Evolutionary conservation across 2,797 vertebrate genomes (phyloP).

Genomic region (Selene dorsalis): DNA sequence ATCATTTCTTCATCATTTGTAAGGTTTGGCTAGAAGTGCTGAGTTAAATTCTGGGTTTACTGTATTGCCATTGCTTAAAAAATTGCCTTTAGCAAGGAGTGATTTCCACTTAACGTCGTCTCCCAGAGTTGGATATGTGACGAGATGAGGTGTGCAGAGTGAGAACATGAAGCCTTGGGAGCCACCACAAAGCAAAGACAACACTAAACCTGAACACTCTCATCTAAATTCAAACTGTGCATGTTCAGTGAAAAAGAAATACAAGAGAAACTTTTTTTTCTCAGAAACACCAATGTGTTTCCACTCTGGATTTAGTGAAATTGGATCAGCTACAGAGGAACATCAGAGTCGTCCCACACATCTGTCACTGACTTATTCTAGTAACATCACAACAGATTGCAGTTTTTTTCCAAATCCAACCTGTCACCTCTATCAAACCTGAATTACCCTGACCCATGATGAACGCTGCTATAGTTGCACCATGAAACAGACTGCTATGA

Average conservation of each 20-base stretch:
- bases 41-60: slow-evolving; percentile 35
- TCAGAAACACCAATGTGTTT: neutral
- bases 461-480: slow-evolving; percentile 8
- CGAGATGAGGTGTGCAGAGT: slow-evolving; percentile 29
- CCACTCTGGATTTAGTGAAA: neutral
- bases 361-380: slow-evolving; percentile 3
- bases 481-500: neutral
- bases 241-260: neutral
- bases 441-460: neutral
- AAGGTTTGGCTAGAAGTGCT: slow-evolving; percentile 28
- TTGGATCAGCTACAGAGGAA: neutral
- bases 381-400: slow-evolving; percentile 6
- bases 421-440: neutral
- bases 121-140: slow-evolving; percentile 33
- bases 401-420: neutral
- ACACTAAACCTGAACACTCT: neutral
- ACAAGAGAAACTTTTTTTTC: neutral
- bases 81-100: slow-evolving; percentile 40
- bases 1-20: slow-evolving; percentile 39
- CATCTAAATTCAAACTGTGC: neutral
- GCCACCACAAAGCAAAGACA: neutral
- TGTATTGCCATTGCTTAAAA: slow-evolving; percentile 29
- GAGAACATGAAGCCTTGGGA: slow-evolving; percentile 4
- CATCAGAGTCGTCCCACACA: neutral
- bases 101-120: slow-evolving; percentile 32